Conservation (phyloP, 1,140 invertebrate species). For the Microplitis mediator region DNA sequence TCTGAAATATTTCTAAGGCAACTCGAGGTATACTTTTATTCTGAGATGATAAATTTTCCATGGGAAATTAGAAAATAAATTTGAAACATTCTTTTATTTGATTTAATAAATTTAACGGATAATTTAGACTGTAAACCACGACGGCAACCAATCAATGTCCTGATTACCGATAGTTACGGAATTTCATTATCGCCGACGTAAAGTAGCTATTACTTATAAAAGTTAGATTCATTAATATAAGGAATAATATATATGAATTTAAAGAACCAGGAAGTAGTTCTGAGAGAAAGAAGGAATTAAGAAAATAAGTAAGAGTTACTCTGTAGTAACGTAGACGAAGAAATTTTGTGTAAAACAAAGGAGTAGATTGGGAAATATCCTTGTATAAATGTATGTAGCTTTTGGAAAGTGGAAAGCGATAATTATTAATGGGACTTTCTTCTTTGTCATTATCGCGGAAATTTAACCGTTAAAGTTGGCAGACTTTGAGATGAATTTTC, state of each 20-base stretch:
- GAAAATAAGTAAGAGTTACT: neutral
- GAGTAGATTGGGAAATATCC: conserved; percentile 14
- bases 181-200: conserved; percentile 57
- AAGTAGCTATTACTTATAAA: conserved; percentile 51
- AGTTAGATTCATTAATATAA: conserved; percentile 31
- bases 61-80: too few species aligned
- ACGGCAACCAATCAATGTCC: conserved; percentile 53
- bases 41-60: too few species aligned
- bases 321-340: neutral
- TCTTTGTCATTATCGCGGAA: neutral
- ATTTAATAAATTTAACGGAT: conserved; percentile 3
- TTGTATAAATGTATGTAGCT: conserved; percentile 22
- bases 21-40: too few species aligned
- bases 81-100: too few species aligned
- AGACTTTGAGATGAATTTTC: conserved; percentile 8
- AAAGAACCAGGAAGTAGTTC: neutral
- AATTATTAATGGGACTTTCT: conserved; percentile 40
- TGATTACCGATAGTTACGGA: conserved; percentile 55
- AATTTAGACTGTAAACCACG: conserved; percentile 31
- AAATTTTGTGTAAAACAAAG: neutral
- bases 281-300: neutral
- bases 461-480: too few species aligned
- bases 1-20: too few species aligned
- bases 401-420: conserved; percentile 25
- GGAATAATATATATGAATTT: neutral